Base-by-base conservation (phyloP, 2,888 invertebrate genomes). In the Thymelicus sylvestris region DNA sequence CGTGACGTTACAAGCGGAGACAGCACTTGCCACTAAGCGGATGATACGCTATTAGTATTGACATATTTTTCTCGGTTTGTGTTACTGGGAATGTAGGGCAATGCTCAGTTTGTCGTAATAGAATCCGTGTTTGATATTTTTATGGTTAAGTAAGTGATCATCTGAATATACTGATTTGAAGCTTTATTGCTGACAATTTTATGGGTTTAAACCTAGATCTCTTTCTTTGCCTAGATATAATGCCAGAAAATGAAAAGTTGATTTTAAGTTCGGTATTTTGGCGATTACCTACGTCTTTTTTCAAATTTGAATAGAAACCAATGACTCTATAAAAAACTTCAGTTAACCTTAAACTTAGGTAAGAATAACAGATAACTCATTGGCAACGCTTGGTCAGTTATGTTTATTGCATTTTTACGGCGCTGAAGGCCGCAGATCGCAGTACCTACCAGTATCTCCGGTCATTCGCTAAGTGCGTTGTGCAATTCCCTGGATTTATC, bases 401-500 rank as follows among this genome's bases (percentile, higher is more conserved):
- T 41, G 77, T 63, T 67, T 61, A 68, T 55, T 62, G 62, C 44
- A 44, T 55, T 52, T 66, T 65, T 39, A 52, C 19, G 55, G 19
- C 10, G 12, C 10, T 24, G 10, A n/a, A 57, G 12, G 39, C 19
- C 31, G 31, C 31, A 31, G 41, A 41, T 15, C 47, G 44, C 24
- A 44, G 55, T 44, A 24, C 10, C 24, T 44, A 24, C 10, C 24
- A 24, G 19, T 12, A 13, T 19, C 24, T 44, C 8, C 48, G 67
- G 80, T 83, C 81, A 83, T 88, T 85, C 85, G 83, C 89, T 91
- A 92, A 92, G 92, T 91, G 91, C 86, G 89, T 88, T 88, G 86
- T 83, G 89, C 91, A 92, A 91, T 93, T 91, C 83, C 80, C 83
- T 74, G 83, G 87, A 92, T 92, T 91, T 92, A 92, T 92, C 83